A percentile compares a stretch with the other conserved stretches of the same genome.
Conservation (phyloP, 2,888 invertebrate species). For the Meteorus cinctellus region DNA sequence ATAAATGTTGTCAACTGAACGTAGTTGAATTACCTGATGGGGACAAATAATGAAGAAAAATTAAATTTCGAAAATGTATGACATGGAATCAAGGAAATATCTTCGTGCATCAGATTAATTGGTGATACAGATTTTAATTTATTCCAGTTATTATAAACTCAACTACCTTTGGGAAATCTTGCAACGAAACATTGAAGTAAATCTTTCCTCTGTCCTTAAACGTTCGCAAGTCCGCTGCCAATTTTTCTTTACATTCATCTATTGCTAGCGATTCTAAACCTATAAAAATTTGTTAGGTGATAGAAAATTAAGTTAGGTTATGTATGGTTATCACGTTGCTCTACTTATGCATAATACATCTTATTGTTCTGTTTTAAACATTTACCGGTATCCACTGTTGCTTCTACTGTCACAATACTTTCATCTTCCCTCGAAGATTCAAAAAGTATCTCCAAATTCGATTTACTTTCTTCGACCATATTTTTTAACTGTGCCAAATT, state of each 20-base stretch:
- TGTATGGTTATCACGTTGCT: neutral
- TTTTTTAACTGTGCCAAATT: constrained; percentile 9
- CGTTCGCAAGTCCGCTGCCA: constrained; percentile 51
- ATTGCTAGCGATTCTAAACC: constrained; percentile 65
- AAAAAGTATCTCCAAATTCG: constrained; percentile 54
- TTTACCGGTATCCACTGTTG: constrained; percentile 63
- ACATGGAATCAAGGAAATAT: neutral
- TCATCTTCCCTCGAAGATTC: constrained; percentile 50
- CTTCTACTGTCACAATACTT: constrained; percentile 54
- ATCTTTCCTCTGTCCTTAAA: constrained; percentile 63
- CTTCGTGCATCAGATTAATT: no score
- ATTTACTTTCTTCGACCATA: constrained; percentile 40
- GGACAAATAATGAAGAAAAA: constrained; percentile 8
- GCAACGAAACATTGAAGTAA: constrained; percentile 56
- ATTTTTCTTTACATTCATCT: constrained; percentile 61
- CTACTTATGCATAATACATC: neutral
- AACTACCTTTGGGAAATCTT: constrained; percentile 58
- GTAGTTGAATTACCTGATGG: constrained; percentile 58
- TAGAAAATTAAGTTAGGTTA: constrained; percentile 40
- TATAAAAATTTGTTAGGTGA: constrained; percentile 38
- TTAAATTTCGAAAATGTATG: neutral
- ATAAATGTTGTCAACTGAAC: constrained; percentile 64
- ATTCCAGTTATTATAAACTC: no score
- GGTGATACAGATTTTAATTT: no score
- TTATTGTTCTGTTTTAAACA: neutral